A percentile compares a stretch with the other conserved stretches of the same genome.
Evolutionary conservation across 2,797 vertebrate genomes (phyloP).

Genomic region (Coregonus suidteri): DNA sequence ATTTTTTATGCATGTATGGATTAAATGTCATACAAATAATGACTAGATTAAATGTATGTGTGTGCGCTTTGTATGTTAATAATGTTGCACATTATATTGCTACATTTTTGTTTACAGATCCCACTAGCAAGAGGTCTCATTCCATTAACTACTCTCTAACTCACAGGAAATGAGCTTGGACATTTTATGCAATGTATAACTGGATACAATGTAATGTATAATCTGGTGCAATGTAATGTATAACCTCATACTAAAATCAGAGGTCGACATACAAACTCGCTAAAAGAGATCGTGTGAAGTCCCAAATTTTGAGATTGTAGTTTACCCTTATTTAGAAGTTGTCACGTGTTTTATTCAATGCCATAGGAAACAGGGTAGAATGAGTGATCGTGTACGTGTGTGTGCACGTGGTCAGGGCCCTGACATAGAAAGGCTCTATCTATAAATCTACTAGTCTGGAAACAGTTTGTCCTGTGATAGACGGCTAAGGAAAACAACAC

Average conservation of each 20-base stretch:
- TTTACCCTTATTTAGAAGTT: not conserved
- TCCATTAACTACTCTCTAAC: not conserved
- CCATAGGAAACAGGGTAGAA: not conserved
- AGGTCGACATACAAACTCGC: not conserved
- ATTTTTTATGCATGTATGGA: not conserved
- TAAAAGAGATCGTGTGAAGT: not conserved
- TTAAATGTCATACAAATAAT: not conserved
- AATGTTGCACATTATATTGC: not conserved
- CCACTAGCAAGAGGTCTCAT: not conserved
- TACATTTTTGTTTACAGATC: not conserved
- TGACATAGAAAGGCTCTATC: constrained; percentile 60
- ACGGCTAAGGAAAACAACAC: constrained; percentile 61
- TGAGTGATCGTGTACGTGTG: not conserved
- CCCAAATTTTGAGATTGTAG: not conserved
- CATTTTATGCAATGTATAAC: not conserved
- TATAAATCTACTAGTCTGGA: constrained; percentile 58
- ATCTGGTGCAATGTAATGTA: not conserved
- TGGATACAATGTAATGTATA: not conserved
- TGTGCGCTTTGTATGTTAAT: too few species aligned
- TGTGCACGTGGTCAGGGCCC: constrained; percentile 50
- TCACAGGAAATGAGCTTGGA: not conserved
- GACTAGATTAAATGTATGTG: not conserved
- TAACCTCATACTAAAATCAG: not conserved
- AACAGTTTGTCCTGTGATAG: constrained; percentile 66
- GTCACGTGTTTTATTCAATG: not conserved